A percentile compares a stretch with the other conserved stretches of the same genome.
Evolutionary conservation across 2,113 vertebrate genomes (phyloP).

Genomic region (Epinephelus moara): DNA sequence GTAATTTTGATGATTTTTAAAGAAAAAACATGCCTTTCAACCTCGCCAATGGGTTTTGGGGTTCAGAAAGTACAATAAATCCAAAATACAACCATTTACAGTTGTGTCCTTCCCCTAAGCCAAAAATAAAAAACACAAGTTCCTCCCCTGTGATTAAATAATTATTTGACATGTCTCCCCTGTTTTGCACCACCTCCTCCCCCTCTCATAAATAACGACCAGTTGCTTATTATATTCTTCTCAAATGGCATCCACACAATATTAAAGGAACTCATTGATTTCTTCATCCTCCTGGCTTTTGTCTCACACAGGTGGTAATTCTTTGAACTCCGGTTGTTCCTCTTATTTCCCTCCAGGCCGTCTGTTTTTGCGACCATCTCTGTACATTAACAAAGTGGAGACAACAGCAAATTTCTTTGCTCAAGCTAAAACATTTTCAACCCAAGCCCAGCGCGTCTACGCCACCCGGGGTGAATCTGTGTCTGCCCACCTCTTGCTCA

Average conservation of each 20-base stretch:
- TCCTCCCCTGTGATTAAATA: too few species aligned
- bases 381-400: constrained; percentile 13
- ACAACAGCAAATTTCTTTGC: constrained; percentile 24
- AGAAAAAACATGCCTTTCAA: too few species aligned
- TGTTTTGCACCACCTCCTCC: too few species aligned
- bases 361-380: not conserved
- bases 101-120: too few species aligned
- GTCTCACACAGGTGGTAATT: constrained; percentile 3
- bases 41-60: too few species aligned
- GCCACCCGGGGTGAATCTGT: not conserved
- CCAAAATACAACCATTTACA: too few species aligned
- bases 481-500: not conserved
- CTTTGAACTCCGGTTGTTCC: not conserved
- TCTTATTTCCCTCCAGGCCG: not conserved
- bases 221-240: not conserved
- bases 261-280: not conserved
- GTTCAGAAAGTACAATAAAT: too few species aligned
- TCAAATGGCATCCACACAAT: not conserved
- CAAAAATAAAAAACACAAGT: too few species aligned
- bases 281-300: not conserved
- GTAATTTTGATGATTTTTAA: too few species aligned
- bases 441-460: not conserved
- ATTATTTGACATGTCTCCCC: too few species aligned
- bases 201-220: too few species aligned
- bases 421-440: constrained; percentile 12